phyloP scores from a whole-genome alignment of 2,113 vertebrate genomes.

The Mesembrinibis cayennensis region DNA sequence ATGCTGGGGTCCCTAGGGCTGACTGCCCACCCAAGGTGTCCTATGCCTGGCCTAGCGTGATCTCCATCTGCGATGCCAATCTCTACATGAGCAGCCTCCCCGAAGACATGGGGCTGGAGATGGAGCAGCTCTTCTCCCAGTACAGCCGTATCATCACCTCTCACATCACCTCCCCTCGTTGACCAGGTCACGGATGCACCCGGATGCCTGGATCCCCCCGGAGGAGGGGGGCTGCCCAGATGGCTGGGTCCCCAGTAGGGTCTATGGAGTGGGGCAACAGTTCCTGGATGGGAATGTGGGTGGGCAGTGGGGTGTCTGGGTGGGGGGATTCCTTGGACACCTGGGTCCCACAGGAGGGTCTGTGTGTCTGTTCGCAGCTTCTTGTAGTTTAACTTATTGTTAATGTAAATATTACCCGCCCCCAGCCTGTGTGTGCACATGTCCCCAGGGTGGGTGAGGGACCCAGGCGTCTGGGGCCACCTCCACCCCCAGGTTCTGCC shows the following conservation, averaged over 20 bases:
- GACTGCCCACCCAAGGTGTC: not conserved
- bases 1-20: not conserved
- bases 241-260: not conserved
- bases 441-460: not conserved
- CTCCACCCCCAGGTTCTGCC: not conserved
- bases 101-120: not conserved
- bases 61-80: not conserved
- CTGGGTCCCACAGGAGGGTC: not conserved
- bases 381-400: constrained; percentile 92
- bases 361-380: constrained; percentile 82
- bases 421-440: not conserved
- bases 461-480: not conserved
- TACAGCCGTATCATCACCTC: not conserved
- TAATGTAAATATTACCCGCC: constrained; percentile 88
- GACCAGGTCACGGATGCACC: not conserved
- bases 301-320: not conserved
- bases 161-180: not conserved
- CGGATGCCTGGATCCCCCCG: not conserved
- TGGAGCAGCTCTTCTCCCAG: not conserved
- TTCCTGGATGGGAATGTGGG: not conserved
- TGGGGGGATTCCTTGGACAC: not conserved
- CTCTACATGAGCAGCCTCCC: not conserved
- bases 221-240: not conserved
- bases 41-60: not conserved
- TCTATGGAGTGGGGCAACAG: not conserved